Evolutionary conservation across 2,113 vertebrate genomes (phyloP), one percentile per base, ranked within the genome.

Genomic region (Tichodroma muraria): DNA sequence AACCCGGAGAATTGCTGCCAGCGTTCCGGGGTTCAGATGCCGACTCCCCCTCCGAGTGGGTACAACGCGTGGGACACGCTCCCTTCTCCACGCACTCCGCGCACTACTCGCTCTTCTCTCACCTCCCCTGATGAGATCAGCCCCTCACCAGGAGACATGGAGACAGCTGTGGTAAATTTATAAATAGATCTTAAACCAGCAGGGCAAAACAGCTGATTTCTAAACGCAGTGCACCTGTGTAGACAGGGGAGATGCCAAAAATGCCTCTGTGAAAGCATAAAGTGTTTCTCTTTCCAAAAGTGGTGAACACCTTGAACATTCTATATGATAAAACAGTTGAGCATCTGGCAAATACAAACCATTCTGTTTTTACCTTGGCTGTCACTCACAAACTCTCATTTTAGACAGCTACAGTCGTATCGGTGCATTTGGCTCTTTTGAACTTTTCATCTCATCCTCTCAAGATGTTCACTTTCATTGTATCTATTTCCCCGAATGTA

Each of bases 41-140:
- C 98, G 79, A 99, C 98, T 27, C 99, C 99, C 16, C 99, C 99
- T 35, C 99, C 99, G 13, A 99, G 98, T 37, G 99, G 99, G 4
- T 99, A 97, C 96, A 99, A 99, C 18, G 98, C 99, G 9, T 99
- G 99, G 99, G 99, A 99, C 95, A 99, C 99, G 0, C 98, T 99
- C 37, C 99, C 99, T 38, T 99, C 99, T 1, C 99, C 99, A 0
- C 98, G 99, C 24, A 99, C 99, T 2, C 99, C 99, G 3, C 99
- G 99, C 85, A 99, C 98, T 9, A 98, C 99, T 11, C 98, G 98
- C 45, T 99, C 99, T 54, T 99, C 99, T 33, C 92, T 99, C 90
- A 99, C 99, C 13, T 99, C 99, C 42, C 99, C 99, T 16, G 99
- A 99, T 85, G 99, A 99, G 87, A 98, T 99, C 96, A 99, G 99